Percentiles rank a stretch among this genome's conserved stretches.
Evolutionary conservation across 2,113 vertebrate genomes (phyloP).

Genomic region (Microcebus ravelobensis): DNA sequence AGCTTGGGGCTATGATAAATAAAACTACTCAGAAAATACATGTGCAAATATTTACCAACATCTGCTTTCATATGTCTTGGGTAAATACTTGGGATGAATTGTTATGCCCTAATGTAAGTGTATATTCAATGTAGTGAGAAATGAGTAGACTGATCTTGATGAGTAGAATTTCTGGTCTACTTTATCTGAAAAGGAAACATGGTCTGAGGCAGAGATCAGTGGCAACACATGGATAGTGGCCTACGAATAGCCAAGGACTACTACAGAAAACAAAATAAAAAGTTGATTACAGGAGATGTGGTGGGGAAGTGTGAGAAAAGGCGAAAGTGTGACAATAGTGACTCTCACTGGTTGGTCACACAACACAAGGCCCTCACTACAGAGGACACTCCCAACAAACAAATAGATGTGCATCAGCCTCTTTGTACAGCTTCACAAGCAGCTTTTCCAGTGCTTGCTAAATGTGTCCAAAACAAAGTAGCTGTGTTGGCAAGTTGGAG

Average conservation of each 20-base stretch:
- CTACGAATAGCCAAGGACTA: background rate
- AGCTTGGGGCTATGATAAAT: background rate
- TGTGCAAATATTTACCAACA: background rate
- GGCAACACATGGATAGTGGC: background rate
- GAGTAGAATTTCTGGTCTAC: background rate
- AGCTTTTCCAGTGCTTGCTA: background rate
- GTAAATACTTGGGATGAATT: background rate
- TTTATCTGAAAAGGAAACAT: background rate
- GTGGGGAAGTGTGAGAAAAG: background rate
- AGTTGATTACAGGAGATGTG: background rate
- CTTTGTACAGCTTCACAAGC: too few relatives aligned
- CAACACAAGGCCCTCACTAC: background rate
- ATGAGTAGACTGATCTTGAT: background rate
- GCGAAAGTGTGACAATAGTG: background rate
- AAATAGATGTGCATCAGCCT: background rate
- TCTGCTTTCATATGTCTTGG: background rate
- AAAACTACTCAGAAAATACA: background rate
- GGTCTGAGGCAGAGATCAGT: background rate
- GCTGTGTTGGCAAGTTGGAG: background rate
- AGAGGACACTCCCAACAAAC: background rate
- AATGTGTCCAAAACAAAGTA: background rate
- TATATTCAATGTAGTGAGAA: background rate
- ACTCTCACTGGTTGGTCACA: background rate
- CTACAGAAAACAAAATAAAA: background rate
- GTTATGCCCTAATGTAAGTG: background rate